Conservation (phyloP, 2,888 invertebrate species). For the Synergus laeviventris region DNA sequence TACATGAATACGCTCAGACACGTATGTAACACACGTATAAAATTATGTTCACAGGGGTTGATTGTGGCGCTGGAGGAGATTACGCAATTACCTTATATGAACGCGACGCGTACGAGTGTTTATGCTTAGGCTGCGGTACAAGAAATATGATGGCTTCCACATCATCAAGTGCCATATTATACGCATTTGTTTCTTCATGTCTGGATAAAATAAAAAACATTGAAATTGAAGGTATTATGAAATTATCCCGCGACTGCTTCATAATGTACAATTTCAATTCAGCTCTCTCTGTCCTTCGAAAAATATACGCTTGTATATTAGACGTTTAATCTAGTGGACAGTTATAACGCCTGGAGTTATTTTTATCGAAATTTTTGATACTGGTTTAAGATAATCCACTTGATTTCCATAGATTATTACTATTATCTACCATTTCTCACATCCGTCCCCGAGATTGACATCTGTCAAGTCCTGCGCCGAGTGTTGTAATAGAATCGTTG, state of each 20-base stretch:
- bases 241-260: background rate
- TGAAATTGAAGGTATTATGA: slow-evolving; percentile 1
- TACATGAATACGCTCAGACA: slow-evolving; percentile 35
- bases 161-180: background rate
- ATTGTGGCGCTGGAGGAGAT: slow-evolving; percentile 66
- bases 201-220: background rate
- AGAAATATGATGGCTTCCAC: background rate
- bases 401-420: background rate
- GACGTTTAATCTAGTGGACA: background rate
- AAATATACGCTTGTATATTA: background rate
- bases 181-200: background rate
- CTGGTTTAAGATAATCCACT: background rate
- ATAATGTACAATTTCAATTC: background rate
- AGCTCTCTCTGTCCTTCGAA: background rate
- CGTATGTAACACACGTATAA: slow-evolving; percentile 20
- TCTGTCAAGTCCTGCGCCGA: background rate
- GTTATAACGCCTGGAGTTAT: background rate
- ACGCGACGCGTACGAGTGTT: background rate
- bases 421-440: no score
- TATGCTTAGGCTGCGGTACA: background rate
- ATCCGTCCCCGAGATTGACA: background rate
- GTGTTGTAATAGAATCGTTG: background rate
- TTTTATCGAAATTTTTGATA: no score
- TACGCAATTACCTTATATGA: slow-evolving; percentile 70
- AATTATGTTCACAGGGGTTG: slow-evolving; percentile 59